phyloP scores from a whole-genome alignment of 2,113 vertebrate genomes.

The Cervus canadensis region DNA sequence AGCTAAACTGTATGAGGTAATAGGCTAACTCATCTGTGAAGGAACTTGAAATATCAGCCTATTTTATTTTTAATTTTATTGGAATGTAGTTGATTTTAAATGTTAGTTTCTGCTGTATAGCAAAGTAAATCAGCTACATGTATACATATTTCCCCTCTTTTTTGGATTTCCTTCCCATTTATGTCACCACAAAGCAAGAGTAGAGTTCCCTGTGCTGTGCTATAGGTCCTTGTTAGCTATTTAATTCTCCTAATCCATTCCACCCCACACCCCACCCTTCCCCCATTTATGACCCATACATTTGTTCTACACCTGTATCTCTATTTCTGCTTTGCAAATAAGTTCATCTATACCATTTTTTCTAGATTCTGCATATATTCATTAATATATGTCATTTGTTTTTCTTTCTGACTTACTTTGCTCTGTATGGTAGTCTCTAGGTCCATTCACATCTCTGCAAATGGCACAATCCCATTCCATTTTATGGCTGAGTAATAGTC shows the following conservation, averaged over 20 bases:
- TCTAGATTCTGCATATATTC: not conserved
- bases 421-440: not conserved
- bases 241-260: not conserved
- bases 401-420: not conserved
- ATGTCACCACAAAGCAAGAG: not conserved
- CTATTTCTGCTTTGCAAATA: not conserved
- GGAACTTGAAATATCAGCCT: not conserved
- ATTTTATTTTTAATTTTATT: not conserved
- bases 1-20: not conserved
- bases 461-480: not conserved
- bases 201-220: not conserved
- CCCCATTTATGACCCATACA: not conserved
- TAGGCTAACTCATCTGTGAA: not conserved
- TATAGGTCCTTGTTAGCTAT: not conserved
- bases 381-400: not conserved
- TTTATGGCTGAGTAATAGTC: not conserved
- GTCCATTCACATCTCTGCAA: not conserved
- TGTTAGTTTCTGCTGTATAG: not conserved
- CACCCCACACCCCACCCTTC: not conserved
- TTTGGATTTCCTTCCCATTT: not conserved
- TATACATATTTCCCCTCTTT: not conserved
- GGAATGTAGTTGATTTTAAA: not conserved
- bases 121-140: not conserved
- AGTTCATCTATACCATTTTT: not conserved
- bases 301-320: not conserved